Evolutionary conservation across 2,888 invertebrate genomes (phyloP), one percentile per base, ranked within the genome.

Genomic region (Panopea generosa): DNA sequence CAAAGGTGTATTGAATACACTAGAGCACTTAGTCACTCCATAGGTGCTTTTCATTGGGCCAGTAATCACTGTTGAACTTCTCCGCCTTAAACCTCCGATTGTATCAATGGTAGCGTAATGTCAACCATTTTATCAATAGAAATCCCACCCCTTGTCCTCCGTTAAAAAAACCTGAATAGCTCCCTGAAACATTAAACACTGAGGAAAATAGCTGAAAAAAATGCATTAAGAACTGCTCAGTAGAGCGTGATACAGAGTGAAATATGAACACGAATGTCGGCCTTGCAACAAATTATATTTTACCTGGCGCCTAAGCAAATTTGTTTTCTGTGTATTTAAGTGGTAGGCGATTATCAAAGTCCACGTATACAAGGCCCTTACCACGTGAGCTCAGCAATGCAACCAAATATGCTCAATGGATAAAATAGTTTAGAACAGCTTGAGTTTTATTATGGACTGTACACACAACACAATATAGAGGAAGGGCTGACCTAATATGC

Each of bases 71-170:
- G 63, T 26, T 68, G 63, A 74, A 76, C 73, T 77, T 73, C 76
- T 66, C 80, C 76, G 67, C 76, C 76, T 71, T 53, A 40, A 40
- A 59, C 61, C 62, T 62, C 53, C 60, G 62, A 70, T 77, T 80
- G 76, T 74, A 80, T 80, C 73, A 72, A 66, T 74, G 70, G 57
- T 63, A 77, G 66, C 73, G 68, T 80, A 80, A 77, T 77, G 80
- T 80, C 80, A 80, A 77, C 73, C 70, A 61, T 45, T 4, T 57
- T 75, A 26, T 80, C 66, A 77, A 77, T 62, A 77, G 66, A 75
- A 74, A 80, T 73, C 80, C 80, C 80, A 55, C 80, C 80, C 73
- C 77, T 57, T 67, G 67, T 80, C 71, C 55, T 47, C 33, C 33
- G 33, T 33, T 40, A 29, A 55, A 52, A 20, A 67, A 65, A 65